Evolutionary conservation across 2,888 invertebrate genomes (phyloP).

Genomic region (Ariolimax columbianus): DNA sequence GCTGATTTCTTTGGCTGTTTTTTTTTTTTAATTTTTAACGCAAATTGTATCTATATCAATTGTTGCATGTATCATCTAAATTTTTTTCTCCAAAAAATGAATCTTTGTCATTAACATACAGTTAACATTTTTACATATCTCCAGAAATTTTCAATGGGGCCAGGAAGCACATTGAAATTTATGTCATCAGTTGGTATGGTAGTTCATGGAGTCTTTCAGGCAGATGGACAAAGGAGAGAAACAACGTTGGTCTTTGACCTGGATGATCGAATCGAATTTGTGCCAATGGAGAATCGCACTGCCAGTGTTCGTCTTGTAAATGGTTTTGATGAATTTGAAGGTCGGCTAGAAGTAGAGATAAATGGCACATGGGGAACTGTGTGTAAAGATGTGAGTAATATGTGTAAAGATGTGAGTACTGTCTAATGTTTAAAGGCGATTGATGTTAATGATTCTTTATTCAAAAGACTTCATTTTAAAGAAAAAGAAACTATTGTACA

Average conservation of each 20-base stretch:
- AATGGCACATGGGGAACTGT: constrained; percentile 97
- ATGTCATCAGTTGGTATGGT: constrained; percentile 92
- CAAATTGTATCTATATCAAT: no score
- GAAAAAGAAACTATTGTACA: no score
- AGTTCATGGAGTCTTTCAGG: constrained; percentile 90
- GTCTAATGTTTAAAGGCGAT: no score
- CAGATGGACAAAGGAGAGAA: constrained; percentile 68
- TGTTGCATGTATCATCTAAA: not conserved
- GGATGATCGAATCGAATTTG: constrained; percentile 55
- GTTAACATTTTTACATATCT: not conserved
- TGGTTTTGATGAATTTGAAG: constrained; percentile 89
- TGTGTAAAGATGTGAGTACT: no score
- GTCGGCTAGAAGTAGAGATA: constrained; percentile 87
- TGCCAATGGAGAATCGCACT: constrained; percentile 70
- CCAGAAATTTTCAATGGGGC: constrained; percentile 91
- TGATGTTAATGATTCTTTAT: no score
- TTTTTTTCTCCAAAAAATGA: not conserved
- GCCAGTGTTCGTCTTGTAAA: constrained; percentile 88
- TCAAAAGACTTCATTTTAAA: no score
- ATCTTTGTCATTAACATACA: no score
- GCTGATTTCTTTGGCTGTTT: no score
- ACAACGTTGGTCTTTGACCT: constrained; percentile 59
- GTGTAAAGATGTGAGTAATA: constrained; percentile 85
- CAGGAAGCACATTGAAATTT: constrained; percentile 92
- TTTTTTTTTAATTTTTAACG: no score